Evolutionary conservation across 2,113 vertebrate genomes (phyloP).

Genomic region (Alces alces): DNA sequence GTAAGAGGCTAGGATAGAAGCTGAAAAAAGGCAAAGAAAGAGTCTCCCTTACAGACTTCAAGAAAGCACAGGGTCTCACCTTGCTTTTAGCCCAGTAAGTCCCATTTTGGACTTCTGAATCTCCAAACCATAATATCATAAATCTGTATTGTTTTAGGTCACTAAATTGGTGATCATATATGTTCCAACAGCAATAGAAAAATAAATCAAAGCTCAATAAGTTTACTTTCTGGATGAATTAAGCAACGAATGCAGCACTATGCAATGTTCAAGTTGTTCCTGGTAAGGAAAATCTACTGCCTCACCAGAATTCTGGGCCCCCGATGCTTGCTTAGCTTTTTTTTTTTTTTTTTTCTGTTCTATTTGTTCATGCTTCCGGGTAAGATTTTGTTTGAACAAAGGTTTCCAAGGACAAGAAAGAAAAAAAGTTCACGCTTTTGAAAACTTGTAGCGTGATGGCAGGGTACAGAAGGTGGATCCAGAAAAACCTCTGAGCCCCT

Average conservation of each 20-base stretch:
- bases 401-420: conserved; percentile 45
- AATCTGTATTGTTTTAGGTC: background rate
- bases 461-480: background rate
- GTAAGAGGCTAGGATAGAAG: background rate
- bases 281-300: background rate
- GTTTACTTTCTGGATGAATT: background rate
- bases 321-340: background rate
- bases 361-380: conserved; percentile 43
- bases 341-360: background rate
- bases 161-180: background rate
- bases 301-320: background rate
- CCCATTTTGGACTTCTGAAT: background rate
- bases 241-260: background rate
- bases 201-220: background rate
- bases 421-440: background rate
- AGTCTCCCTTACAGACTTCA: background rate
- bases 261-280: background rate
- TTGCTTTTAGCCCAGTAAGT: background rate
- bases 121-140: background rate
- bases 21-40: background rate
- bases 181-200: background rate
- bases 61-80: background rate
- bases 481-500: background rate
- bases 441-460: background rate
- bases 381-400: conserved; percentile 52